phyloP scores from a whole-genome alignment of 2,113 vertebrate genomes.

The Bubo scandiacus region DNA sequence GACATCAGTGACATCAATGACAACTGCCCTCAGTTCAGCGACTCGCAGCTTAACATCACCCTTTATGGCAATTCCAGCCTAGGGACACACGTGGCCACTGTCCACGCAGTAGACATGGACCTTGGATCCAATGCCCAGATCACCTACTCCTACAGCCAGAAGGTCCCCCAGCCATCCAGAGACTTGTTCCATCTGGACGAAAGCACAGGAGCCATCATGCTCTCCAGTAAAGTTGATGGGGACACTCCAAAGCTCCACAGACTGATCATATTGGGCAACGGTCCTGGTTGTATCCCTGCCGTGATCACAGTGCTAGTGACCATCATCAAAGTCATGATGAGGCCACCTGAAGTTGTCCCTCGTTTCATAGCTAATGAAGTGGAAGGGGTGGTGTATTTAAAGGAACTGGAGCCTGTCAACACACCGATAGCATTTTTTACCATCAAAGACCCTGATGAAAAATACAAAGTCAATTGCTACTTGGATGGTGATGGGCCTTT shows the following conservation, averaged over 20 bases:
- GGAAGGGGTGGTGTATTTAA: slow-evolving; percentile 88
- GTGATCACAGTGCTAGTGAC: slow-evolving; percentile 84
- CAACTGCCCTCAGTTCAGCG: slow-evolving; percentile 90
- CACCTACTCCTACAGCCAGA: slow-evolving; percentile 91
- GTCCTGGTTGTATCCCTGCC: slow-evolving; percentile 93
- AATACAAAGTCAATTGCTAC: slow-evolving; percentile 83
- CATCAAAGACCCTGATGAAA: slow-evolving; percentile 85
- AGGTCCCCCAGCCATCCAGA: slow-evolving; percentile 83
- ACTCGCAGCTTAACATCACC: slow-evolving; percentile 86
- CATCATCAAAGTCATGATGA: slow-evolving; percentile 83
- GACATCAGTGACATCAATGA: slow-evolving; percentile 93
- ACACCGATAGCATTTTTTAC: slow-evolving; percentile 96
- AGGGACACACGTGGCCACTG: slow-evolving; percentile 78
- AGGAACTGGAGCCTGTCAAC: slow-evolving; percentile 88
- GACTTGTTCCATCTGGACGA: slow-evolving; percentile 87
- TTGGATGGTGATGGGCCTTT: slow-evolving; percentile 91
- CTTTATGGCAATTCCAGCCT: slow-evolving; percentile 88
- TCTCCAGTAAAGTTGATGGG: slow-evolving; percentile 82
- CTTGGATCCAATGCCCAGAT: slow-evolving; percentile 90
- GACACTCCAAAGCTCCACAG: slow-evolving; percentile 81
- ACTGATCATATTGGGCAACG: slow-evolving; percentile 87
- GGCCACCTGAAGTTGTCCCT: slow-evolving; percentile 85
- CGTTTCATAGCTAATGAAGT: slow-evolving; percentile 91
- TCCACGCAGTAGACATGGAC: slow-evolving; percentile 88
- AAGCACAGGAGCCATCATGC: slow-evolving; percentile 82